A percentile compares a stretch with the other conserved stretches of the same genome.
Evolutionary conservation across 2,113 vertebrate genomes (phyloP).

Genomic region (Zootoca vivipara): DNA sequence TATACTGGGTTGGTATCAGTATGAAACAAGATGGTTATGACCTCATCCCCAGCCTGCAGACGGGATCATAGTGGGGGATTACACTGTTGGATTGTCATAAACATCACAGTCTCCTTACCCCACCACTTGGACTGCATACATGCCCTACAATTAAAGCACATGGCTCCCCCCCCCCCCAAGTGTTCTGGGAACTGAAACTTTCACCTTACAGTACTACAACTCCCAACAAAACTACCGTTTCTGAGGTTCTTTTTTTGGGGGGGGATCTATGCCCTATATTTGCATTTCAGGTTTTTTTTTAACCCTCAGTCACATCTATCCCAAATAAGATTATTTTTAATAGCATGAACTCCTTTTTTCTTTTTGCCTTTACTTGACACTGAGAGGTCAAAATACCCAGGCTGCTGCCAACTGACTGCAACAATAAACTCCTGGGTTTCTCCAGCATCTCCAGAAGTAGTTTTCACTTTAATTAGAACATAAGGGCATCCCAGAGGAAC

Average conservation of each 20-base stretch:
- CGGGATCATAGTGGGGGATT: neutral
- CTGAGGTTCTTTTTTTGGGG: no score
- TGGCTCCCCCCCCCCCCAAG: no score
- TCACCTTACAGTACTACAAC: no score
- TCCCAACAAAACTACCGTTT: no score
- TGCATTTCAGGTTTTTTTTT: neutral
- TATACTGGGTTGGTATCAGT: neutral
- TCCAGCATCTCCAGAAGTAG: neutral
- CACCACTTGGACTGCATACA: neutral
- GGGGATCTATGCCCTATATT: neutral
- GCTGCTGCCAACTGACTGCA: neutral
- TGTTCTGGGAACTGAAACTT: no score
- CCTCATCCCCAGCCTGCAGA: neutral
- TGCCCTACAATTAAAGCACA: no score
- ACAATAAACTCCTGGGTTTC: neutral
- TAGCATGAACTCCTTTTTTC: neutral
- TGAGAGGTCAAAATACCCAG: neutral
- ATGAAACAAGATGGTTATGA: neutral
- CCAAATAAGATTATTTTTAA: neutral
- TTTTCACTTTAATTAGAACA: neutral
- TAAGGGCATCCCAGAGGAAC: neutral
- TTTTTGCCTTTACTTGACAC: neutral
- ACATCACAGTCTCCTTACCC: neutral
- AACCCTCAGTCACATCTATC: neutral
- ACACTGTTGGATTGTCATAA: neutral